A percentile compares a stretch with the other conserved stretches of the same genome.
These are phyloP conservation scores for Eupithecia subumbrata DNA, from an alignment of 2,888 invertebrate genomes.

Conservation along the genomic window DNA sequence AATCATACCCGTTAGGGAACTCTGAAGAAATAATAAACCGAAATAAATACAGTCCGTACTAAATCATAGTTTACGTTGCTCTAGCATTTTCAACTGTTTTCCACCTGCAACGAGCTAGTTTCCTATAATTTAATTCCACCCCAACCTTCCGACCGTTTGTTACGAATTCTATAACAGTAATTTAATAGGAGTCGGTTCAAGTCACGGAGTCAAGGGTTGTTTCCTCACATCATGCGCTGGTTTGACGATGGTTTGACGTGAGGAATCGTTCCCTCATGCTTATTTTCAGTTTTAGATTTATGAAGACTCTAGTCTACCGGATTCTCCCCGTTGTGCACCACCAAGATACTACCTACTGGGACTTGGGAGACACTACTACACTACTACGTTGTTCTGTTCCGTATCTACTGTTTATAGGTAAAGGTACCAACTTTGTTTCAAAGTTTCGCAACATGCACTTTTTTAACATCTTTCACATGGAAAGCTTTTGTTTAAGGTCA, in stretches of 20 bases:
- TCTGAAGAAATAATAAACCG: not conserved
- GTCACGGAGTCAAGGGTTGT: conserved; percentile 9
- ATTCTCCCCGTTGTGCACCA: not conserved
- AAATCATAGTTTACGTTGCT: conserved; percentile 20
- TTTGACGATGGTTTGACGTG: conserved; percentile 9
- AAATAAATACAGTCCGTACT: conserved; percentile 1
- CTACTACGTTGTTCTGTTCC: not conserved
- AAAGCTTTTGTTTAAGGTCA: not conserved
- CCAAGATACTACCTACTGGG: not conserved
- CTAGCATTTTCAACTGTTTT: conserved; percentile 9
- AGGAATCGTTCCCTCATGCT: not conserved
- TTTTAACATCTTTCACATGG: too few relatives aligned
- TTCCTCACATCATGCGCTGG: conserved; percentile 8
- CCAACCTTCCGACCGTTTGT: conserved; percentile 24
- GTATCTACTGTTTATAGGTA: too few relatives aligned
- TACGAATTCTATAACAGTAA: conserved; percentile 35
- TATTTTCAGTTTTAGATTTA: not conserved
- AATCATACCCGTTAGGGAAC: too few relatives aligned
- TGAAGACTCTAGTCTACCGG: not conserved
- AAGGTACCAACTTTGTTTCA: not conserved
- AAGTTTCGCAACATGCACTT: not conserved
- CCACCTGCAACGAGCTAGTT: conserved; percentile 23
- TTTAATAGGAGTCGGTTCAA: conserved; percentile 31
- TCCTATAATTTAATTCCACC: conserved; percentile 28
- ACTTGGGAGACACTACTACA: not conserved